A percentile compares a stretch with the other conserved stretches of the same genome.
Conservation (phyloP, 2,888 invertebrate species). For the Lobophora halterata region DNA sequence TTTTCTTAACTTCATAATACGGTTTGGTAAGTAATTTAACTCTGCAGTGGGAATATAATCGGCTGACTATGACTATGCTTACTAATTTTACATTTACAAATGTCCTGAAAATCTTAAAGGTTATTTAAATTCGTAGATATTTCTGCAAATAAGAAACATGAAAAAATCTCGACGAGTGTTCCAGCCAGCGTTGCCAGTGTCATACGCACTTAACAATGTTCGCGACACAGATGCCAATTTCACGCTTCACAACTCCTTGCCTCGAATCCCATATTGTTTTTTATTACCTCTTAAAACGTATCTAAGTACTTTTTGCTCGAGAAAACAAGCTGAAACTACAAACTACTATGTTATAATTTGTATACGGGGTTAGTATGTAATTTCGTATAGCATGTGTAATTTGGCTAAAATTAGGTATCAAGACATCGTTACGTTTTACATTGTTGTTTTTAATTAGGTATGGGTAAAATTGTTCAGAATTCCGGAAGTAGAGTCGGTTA, state of each 20-base stretch:
- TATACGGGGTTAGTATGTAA: not conserved
- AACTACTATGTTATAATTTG: constrained; percentile 19
- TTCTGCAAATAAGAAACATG: no score
- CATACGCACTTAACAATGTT: constrained; percentile 51
- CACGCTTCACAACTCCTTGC: constrained; percentile 56
- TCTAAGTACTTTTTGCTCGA: constrained; percentile 33
- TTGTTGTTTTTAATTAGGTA: constrained; percentile 23
- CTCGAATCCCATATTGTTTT: constrained; percentile 51
- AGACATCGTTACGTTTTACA: constrained; percentile 9
- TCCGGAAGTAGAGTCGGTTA: constrained; percentile 24
- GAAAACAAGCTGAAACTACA: constrained; percentile 20
- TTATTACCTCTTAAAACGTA: constrained; percentile 44
- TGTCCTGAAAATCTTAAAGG: no score
- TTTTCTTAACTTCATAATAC: no score
- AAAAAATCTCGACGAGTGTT: constrained; percentile 24
- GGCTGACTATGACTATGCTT: no score
- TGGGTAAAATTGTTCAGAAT: constrained; percentile 25
- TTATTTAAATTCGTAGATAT: no score
- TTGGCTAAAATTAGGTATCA: constrained; percentile 11
- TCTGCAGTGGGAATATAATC: no score
- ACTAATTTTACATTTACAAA: no score
- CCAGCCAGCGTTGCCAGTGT: constrained; percentile 35
- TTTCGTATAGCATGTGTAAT: not conserved
- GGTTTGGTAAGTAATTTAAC: no score
- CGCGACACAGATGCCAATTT: constrained; percentile 61